phyloP scores from a whole-genome alignment of 2,797 vertebrate genomes.

The Eupleurogrammus muticus region DNA sequence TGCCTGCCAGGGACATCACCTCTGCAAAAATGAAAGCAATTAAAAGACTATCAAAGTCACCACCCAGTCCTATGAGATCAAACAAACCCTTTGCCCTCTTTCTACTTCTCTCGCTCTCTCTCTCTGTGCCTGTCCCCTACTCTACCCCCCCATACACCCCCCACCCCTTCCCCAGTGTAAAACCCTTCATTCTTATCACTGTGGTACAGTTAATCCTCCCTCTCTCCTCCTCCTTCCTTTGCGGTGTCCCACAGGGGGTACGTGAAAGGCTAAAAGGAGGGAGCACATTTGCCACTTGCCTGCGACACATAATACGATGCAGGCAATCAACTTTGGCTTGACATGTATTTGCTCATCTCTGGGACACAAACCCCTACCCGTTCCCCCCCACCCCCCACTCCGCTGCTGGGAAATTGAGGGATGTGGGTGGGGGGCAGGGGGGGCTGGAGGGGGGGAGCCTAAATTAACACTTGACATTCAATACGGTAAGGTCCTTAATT shows the following conservation, averaged over 20 bases:
- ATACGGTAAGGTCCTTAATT: conserved; percentile 99
- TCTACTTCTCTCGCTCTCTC: conserved; percentile 50
- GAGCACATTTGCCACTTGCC: conserved; percentile 95
- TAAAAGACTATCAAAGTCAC: conserved; percentile 81
- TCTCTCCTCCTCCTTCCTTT: conserved; percentile 69
- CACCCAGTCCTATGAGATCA: conserved; percentile 79
- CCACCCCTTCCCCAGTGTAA: conserved; percentile 69
- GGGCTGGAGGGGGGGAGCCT: conserved; percentile 89
- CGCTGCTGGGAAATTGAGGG: conserved; percentile 75
- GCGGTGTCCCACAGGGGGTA: conserved; percentile 61
- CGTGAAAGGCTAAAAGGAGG: conserved; percentile 86
- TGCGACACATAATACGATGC: conserved; percentile 96
- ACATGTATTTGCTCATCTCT: conserved; percentile 99
- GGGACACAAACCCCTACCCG: conserved; percentile 87
- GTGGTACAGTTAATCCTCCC: conserved; percentile 89
- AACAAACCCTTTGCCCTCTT: conserved; percentile 68
- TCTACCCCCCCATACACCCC: conserved; percentile 30
- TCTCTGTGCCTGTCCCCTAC: conserved; percentile 41
- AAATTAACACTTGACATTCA: conserved; percentile 99
- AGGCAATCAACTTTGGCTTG: conserved; percentile 99
- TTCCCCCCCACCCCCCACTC: conserved; percentile 84
- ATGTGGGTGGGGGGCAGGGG: conserved; percentile 33
- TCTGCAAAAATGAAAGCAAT: conserved; percentile 66
- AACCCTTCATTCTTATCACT: conserved; percentile 85
- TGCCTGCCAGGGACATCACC: conserved; percentile 50